Base-by-base conservation (phyloP, 2,797 vertebrate species). In the Micromesistius poutassou region DNA sequence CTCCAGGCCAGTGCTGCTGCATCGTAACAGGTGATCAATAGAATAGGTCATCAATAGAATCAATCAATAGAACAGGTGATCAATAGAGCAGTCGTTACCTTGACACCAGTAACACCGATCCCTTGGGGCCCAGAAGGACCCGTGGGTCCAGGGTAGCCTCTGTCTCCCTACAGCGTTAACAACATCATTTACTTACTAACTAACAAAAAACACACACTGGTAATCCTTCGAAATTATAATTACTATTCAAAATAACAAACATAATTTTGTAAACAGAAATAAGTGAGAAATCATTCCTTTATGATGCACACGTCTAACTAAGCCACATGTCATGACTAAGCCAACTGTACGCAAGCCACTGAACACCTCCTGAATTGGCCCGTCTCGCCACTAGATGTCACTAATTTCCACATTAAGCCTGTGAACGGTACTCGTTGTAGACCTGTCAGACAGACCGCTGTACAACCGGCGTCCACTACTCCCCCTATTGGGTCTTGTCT, bases 41-140 rank as follows among this genome's bases (percentile, higher is more conserved):
- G 30, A 12, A n/a, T n/a, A n/a, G n/a, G n/a, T n/a, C n/a, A n/a
- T n/a, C n/a, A n/a, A n/a, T n/a, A n/a, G n/a, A n/a, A n/a, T n/a
- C n/a, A n/a, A n/a, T n/a, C n/a, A n/a, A n/a, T n/a, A n/a, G n/a
- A 62, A 25, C 22, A 71, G 22, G 68, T 71, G 13, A 16, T 71
- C 70, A 33, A 33, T 31, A 9, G 30, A 12, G 31, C 31, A 33
- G 68, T 33, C 33, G 30, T 71, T 71, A 97, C 96, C 95, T 97
- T 96, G 4, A 91, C 81, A 77, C 96, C 96, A 28, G 92, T 55
- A 0, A 13, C 30, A 78, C 94, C 94, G 0, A 80, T 71, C 74
- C 96, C 96, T 62, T 82, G 84, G 74, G 90, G 91, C 1, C 96
- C 96, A 0, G 82, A 72, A 5, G 84, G 93, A 8, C 96, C 96